These are phyloP conservation scores for Yponomeuta sedellus DNA, from an alignment of 2,888 invertebrate genomes.

Conservation along the genomic window DNA sequence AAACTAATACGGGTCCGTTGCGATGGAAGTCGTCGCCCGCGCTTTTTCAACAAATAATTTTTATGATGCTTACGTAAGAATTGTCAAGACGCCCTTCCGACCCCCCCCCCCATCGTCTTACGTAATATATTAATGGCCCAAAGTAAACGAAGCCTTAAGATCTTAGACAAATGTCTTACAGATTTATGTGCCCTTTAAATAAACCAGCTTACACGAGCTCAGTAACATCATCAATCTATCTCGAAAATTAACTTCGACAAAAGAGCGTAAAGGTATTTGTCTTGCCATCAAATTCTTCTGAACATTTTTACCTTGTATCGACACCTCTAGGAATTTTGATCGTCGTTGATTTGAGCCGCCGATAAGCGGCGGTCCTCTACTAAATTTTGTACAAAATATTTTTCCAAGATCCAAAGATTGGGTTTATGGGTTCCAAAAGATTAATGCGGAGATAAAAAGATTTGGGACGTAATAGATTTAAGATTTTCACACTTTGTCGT, in stretches of 20 bases:
- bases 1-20: no score
- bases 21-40: no score
- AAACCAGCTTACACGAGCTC: background rate
- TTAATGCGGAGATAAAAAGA: slow-evolving; percentile 68
- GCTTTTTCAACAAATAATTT: no score
- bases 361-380: slow-evolving; percentile 64
- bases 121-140: no score
- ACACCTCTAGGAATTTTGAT: slow-evolving; percentile 75
- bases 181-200: background rate
- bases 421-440: slow-evolving; percentile 67
- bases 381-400: slow-evolving; percentile 73
- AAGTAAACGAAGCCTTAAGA: no score
- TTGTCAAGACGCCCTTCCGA: no score
- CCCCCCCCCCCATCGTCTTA: no score
- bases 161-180: background rate
- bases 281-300: slow-evolving; percentile 20
- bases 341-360: slow-evolving; percentile 52
- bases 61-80: no score
- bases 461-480: slow-evolving; percentile 58
- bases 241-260: slow-evolving; percentile 3
- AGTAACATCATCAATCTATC: slow-evolving; percentile 5
- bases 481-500: slow-evolving; percentile 55
- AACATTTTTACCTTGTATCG: slow-evolving; percentile 63
- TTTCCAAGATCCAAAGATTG: slow-evolving; percentile 65
- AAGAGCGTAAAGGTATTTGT: background rate